Base-by-base conservation (phyloP, 1,140 invertebrate genomes). In the Cotesia typhae region DNA sequence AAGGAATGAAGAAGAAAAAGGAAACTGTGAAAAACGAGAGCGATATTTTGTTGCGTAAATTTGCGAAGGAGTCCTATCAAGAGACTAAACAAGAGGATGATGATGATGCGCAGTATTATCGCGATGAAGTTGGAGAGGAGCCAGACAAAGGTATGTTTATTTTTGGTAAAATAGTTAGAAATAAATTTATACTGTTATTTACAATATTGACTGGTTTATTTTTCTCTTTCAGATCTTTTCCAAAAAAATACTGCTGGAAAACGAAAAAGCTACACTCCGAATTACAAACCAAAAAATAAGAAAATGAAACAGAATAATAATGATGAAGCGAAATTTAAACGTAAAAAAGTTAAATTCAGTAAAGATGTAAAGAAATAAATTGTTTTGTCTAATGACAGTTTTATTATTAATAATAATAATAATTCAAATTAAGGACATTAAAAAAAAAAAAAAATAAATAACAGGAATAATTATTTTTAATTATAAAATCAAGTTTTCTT, bases 61-160 rank as follows among this genome's bases (percentile, higher is more conserved):
- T 83, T 61, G 87, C 84, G 38, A 88, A 84, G 12, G 90, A 91
- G 82, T 85, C 88, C 0, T 84, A 88, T 67, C 82, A 87, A 76
- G 83, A 79, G n/a, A 85, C 79, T n/a, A 73, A 77, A 59, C 67
- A 77, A 6, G 89, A 89, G 20, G 89, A 90, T 38, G 93, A 94
- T 67, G 91, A 95, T 80, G 94, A 95, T 87, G 91, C 88, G 0
- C 91, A 94, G 74, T 96, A 95, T 88, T 97, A 94, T 83, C 89
- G 91, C 73, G 85, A 95, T 76, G 95, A 96, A 90, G 94, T 97
- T 35, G 95, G 95, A 59, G 90, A 92, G 74, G 93, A 95, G 80
- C 95, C 95, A 4, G 95, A 96, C 74, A 88, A 92, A 89, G 93
- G 92, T 92, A 89, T 61, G 60, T 73, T 67, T 70, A 35, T 70